Base-by-base conservation (phyloP, 2,797 vertebrate genomes). In the Darevskia mixta region DNA sequence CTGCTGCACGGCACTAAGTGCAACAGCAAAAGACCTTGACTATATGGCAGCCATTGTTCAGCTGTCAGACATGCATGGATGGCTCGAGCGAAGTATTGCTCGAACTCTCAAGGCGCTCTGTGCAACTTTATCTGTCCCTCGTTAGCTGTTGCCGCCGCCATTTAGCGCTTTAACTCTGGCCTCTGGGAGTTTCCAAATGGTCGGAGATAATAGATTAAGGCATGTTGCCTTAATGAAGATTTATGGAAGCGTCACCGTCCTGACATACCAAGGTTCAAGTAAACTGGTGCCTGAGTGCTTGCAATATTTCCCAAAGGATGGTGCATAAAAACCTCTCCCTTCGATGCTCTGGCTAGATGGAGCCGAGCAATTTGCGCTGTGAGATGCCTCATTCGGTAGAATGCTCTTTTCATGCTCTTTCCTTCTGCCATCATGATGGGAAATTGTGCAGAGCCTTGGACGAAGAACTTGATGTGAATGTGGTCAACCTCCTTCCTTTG, bases 181-280 rank as follows among this genome's bases (percentile, higher is more conserved):
- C 90, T 29, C 8, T 17, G 49, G 92, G 85, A 84, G 73, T 38
- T 92, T 89, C 92, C 69, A 71, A 85, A 49, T 61, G 58, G 82
- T 76, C 43, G 43, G 55, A 87, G 13, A 86, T 91, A 84, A 87
- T 5, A 92, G 88, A 88, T 93, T 87, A 95, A 95, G 85, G 71
- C 72, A 58, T 0, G 2, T 86, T 84, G 90, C 82, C 93, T 91
- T 92, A 91, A 94, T 94, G 79, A 94, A 95, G 94, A 95, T 90
- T 78, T 94, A 94, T 91, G 90, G 92, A 86, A 69, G 71, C 92
- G 92, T 92, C 94, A 90, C 76, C 41, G 72, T 79, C 67, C 55
- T 78, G 90, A 85, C 86, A 90, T 1, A 88, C 92, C 90, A 83
- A 93, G 90, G 85, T 66, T 87, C 2, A 27, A 87, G 79, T 83